Base-by-base conservation (phyloP, 2,113 vertebrate species). In the Alectura lathami region DNA sequence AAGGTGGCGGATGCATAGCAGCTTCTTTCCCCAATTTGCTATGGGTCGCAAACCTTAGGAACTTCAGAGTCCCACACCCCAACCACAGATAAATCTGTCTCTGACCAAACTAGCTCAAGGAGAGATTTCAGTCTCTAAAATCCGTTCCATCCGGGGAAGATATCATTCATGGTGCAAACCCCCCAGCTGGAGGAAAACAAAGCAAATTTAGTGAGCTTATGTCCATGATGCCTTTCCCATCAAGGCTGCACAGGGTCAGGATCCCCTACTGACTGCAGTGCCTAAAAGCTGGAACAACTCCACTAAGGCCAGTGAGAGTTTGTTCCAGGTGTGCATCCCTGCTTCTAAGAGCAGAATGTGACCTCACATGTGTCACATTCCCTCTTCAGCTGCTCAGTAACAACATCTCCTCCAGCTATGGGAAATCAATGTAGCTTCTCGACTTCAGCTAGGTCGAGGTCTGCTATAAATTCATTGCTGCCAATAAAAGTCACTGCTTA, bases 91-190 rank as follows among this genome's bases (percentile, higher is more conserved):
- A 24, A 92, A 79, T 27, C 32, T 38, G 56, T 74, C 16, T 48
- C 66, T 34, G 10, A 45, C 15, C 76, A 79, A 88, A 83, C 32
- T 14, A 57, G 13, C 36, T 30, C 17, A 17, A 83, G 21, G 17
- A 79, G 59, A 73, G n/a, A 91, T 36, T 70, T 75, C 34, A 83
- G 40, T 17, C 47, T 66, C 56, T 57, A 54, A 83, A 67, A 36
- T 40, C 59, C 29, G 45, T 30, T 73, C 27, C 4, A 5, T 11
- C 59, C 0, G 0, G 42, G 36, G 72, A 29, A 24, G 18, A 62
- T 6, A 23, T 3, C 18, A 75, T 17, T 69, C 34, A 32, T 1
- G 7, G 63, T 34, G 23, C 48, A 77, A 86, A 57, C 9, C 15
- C 15, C 8, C 70, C 17, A 20, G 15, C 57, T 23, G 24, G 34